Conservation (phyloP, 2,797 vertebrate genomes). For the Hippocampus kuda region DNA sequence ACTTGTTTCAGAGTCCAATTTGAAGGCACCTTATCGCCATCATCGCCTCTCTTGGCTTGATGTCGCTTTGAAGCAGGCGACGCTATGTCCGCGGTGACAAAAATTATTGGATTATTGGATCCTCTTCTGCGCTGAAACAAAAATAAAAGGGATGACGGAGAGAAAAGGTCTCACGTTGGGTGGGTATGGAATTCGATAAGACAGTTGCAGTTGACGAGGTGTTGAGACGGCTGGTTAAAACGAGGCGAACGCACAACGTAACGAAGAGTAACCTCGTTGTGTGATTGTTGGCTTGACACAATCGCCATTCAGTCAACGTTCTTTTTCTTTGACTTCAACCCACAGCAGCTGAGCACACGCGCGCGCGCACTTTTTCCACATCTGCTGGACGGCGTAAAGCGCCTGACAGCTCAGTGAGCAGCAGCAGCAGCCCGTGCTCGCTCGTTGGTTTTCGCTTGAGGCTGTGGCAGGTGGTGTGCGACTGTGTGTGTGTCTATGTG, state of each 20-base stretch:
- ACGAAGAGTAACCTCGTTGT: not conserved
- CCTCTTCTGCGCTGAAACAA: not conserved
- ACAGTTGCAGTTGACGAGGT: conserved; percentile 2
- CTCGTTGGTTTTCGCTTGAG: conserved; percentile 28
- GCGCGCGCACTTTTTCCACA: conserved; percentile 17
- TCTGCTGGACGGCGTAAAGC: conserved; percentile 27
- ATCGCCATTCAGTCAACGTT: not conserved
- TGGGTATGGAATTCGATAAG: not conserved
- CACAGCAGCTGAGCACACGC: not conserved
- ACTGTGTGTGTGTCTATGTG: not conserved
- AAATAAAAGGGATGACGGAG: not conserved
- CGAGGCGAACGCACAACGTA: not conserved
- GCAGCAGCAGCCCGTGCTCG: conserved; percentile 10
- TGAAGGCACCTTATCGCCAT: not conserved
- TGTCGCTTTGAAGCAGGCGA: not conserved
- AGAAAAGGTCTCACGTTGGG: not conserved
- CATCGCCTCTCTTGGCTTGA: not conserved
- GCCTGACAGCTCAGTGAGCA: conserved; percentile 24
- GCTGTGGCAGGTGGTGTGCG: conserved; percentile 15
- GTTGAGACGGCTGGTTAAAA: not conserved
- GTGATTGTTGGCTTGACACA: conserved; percentile 2
- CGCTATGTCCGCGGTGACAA: not conserved
- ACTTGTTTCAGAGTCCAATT: too few relatives aligned
- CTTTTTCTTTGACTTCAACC: not conserved
- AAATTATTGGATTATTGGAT: not conserved